Evolutionary conservation across 2,888 invertebrate species (phyloP), one percentile per base, ranked within the genome.

Genomic region (Eupithecia insigniata): DNA sequence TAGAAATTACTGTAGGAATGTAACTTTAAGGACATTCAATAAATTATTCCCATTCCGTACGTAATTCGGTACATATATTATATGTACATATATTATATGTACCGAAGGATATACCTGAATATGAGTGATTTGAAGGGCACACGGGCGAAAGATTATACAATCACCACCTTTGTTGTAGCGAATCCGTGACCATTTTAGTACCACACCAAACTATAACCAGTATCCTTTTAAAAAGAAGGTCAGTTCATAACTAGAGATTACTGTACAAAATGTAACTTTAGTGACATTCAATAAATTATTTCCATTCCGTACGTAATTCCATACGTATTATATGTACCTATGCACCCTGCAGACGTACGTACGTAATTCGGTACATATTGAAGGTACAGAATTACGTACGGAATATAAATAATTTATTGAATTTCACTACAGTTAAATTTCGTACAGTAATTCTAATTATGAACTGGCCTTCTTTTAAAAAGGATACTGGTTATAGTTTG

Each of bases 81-180:
- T n/a, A n/a, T n/a, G n/a, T n/a, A n/a, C n/a, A n/a, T n/a, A n/a
- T n/a, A n/a, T n/a, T n/a, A n/a, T n/a, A n/a, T n/a, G n/a, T n/a
- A n/a, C n/a, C n/a, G n/a, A n/a, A n/a, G n/a, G n/a, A n/a, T n/a
- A n/a, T n/a, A 67, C 73, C 32, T 51, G 61, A 72, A 69, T 51
- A 18, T 62, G n/a, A 55, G 26, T 55, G 4, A 14, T 26, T 55
- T 55, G 55, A 55, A 55, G 55, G 55, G 64, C 36, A 36, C 6
- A 67, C 67, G 64, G 67, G 64, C 64, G 30, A 74, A 74, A 74
- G 58, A 74, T 64, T 65, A 67, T 18, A 32, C 34, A 5, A 39
- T 64, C 30, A 60, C 6, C 7, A 30, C 30, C 18, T 16, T 18
- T 36, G 64, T 64, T 36, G 55, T 66, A 62, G 62, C 71, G 67